Base-by-base conservation (phyloP, 53 echinoderm and acorn worm genomes). In the Holothuria leucospilota region DNA sequence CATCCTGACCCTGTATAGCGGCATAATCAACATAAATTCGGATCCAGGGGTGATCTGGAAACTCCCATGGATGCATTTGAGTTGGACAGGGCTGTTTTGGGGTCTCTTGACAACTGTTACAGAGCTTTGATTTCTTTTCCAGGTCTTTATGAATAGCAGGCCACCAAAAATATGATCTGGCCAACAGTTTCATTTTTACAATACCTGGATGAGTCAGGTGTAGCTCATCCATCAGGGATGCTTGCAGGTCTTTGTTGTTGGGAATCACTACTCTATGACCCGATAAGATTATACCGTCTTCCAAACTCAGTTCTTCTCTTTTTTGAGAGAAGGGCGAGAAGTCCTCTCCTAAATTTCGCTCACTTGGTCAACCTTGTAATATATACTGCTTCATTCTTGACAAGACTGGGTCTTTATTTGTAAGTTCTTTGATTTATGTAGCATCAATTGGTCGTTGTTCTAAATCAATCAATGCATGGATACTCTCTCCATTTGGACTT, bases 141-240 rank as follows among this genome's bases (percentile, higher is more conserved):
- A 90, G n/a, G 4, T n/a, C 24, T 30, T 82, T 86, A 65, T 90
- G 86, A 29, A 90, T 89, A 3, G 58, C 46, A 51, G 92, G 89
- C 49, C 92, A 92, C 92, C 92, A 49, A 12, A 92, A 5, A 52
- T 83, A 89, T 1, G 92, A 92, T 6, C 92, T 18, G 13, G 92
- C 86, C 1, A 89, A 81, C 20, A 71, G 62, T 42, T 92, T 89
- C 92, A 92, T 92, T 34, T 90, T 93, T 6, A 92, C 89, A 12
- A 89, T 92, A 9, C 86, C 73, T 52, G 92, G 89, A 51, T 86
- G 92, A 51, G 92, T 89, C 20, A 67, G 6, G 61, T 89, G 89
- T 13, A 85, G 60, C 49, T 86, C 85, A 59, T 64, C 23, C 77
- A 73, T 70, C 63, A 89, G 39, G 1, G 63, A 20, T 38, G 29